phyloP scores from a whole-genome alignment of 2,113 vertebrate species.

The Eulacestoma nigropectus region DNA sequence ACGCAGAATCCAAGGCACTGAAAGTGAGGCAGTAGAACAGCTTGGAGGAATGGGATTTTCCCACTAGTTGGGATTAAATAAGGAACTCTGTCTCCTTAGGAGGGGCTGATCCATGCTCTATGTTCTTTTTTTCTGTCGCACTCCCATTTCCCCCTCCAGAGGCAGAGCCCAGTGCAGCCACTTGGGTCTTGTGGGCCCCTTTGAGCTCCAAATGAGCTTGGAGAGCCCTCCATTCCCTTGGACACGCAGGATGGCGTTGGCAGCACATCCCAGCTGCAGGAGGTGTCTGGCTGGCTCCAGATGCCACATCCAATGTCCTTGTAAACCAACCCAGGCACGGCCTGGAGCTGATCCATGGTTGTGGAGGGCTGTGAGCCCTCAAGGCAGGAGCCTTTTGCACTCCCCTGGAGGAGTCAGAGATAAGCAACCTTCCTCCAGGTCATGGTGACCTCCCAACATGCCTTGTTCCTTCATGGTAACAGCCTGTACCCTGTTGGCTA shows the following conservation, averaged over 20 bases:
- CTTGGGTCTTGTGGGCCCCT: rapidly evolving
- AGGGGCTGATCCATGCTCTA: not conserved
- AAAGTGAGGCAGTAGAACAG: not conserved
- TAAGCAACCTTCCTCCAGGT: too few species aligned
- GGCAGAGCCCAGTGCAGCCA: not conserved
- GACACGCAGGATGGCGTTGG: rapidly evolving
- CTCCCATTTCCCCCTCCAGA: not conserved
- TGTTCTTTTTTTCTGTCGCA: not conserved
- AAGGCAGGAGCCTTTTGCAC: too few species aligned
- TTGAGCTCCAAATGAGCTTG: rapidly evolving
- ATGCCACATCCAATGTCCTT: not conserved
- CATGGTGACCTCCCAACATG: too few species aligned
- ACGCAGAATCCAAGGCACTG: not conserved
- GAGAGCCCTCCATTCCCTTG: not conserved
- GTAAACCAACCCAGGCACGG: not conserved
- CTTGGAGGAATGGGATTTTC: not conserved
- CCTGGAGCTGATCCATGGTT: not conserved
- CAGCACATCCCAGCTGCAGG: not conserved
- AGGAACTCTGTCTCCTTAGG: not conserved
- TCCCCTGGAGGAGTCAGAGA: too few species aligned
- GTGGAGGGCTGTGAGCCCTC: too few species aligned
- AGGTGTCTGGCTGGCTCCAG: not conserved
- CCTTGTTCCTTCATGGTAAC: too few species aligned
- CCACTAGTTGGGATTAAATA: not conserved
- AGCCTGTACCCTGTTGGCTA: too few species aligned